These are phyloP conservation scores for Ailuropoda melanoleuca DNA, from an alignment of 2,113 vertebrate genomes.

Conservation along the genomic window DNA sequence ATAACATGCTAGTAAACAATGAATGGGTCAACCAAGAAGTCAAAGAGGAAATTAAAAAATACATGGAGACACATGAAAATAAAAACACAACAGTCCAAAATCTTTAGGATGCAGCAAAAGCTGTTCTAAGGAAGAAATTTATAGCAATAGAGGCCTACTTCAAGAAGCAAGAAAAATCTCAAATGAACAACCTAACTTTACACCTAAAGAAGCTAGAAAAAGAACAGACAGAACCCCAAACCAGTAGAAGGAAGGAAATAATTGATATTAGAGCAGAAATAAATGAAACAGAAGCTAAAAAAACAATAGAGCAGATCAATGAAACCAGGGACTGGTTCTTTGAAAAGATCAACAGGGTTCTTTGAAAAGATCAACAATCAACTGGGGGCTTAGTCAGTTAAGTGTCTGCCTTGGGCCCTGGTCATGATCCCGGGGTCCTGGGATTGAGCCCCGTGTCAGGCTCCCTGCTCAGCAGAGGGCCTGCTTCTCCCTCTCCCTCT, in stretches of 20 bases:
- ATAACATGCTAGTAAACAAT: not conserved
- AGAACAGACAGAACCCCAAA: not conserved
- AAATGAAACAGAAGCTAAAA: not conserved
- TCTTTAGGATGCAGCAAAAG: not conserved
- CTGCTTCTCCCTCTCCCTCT: too few species aligned
- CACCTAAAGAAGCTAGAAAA: not conserved
- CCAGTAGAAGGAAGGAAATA: not conserved
- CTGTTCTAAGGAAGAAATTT: not conserved
- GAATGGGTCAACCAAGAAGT: not conserved
- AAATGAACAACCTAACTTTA: not conserved
- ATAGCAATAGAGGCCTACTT: not conserved
- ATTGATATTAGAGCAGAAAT: not conserved
- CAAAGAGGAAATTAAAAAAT: not conserved
- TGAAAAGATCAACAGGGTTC: not conserved
- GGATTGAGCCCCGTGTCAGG: too few species aligned
- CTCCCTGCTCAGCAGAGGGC: too few species aligned
- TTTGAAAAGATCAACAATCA: not conserved
- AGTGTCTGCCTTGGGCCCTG: too few species aligned
- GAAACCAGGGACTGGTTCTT: not conserved
- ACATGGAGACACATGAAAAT: not conserved
- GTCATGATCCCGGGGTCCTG: too few species aligned
- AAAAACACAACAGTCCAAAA: not conserved
- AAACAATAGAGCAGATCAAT: not conserved
- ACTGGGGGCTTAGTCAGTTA: too few species aligned
- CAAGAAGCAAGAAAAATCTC: not conserved